Conservation (phyloP, 1,140 invertebrate species). For the Zaprionus davidi region DNA sequence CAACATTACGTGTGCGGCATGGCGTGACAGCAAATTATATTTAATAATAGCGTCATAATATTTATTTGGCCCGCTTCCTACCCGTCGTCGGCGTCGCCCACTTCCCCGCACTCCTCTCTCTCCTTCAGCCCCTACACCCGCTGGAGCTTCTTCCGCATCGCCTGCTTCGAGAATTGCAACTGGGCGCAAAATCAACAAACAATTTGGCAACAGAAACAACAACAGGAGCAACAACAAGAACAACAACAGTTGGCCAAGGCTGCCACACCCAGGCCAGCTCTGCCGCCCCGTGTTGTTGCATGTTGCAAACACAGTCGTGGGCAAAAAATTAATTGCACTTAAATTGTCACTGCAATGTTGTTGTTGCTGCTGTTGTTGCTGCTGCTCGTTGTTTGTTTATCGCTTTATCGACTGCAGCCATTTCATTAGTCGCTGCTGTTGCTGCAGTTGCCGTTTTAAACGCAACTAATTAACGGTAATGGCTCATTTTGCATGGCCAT, state of each 20-base stretch:
- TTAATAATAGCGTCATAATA: conserved; percentile 75
- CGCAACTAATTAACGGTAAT: conserved; percentile 80
- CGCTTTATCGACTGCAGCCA: conserved; percentile 64
- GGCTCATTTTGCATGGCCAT: conserved; percentile 80
- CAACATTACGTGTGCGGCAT: conserved; percentile 76
- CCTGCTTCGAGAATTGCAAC: conserved; percentile 3
- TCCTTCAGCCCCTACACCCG: not conserved
- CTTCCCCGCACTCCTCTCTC: conserved; percentile 29
- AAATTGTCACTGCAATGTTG: conserved; percentile 75
- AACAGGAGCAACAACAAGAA: not conserved
- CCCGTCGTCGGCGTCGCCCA: not conserved
- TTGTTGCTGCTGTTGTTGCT: conserved; percentile 28
- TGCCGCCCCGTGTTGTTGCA: conserved; percentile 33
- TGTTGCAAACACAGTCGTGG: conserved; percentile 34
- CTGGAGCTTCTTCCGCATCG: conserved; percentile 13
- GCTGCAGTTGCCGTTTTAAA: conserved; percentile 61
- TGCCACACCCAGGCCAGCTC: conserved; percentile 8
- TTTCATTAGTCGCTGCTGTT: conserved; percentile 59
- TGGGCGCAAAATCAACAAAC: conserved; percentile 44
- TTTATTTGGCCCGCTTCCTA: conserved; percentile 49
- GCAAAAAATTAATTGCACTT: conserved; percentile 74
- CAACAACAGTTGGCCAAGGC: conserved; percentile 29
- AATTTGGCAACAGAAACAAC: conserved; percentile 37
- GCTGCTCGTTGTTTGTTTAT: conserved; percentile 55
- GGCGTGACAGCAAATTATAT: conserved; percentile 78